These are phyloP conservation scores for Coregonus sp. DNA, from an alignment of 2,797 vertebrate genomes.

Conservation along the genomic window DNA sequence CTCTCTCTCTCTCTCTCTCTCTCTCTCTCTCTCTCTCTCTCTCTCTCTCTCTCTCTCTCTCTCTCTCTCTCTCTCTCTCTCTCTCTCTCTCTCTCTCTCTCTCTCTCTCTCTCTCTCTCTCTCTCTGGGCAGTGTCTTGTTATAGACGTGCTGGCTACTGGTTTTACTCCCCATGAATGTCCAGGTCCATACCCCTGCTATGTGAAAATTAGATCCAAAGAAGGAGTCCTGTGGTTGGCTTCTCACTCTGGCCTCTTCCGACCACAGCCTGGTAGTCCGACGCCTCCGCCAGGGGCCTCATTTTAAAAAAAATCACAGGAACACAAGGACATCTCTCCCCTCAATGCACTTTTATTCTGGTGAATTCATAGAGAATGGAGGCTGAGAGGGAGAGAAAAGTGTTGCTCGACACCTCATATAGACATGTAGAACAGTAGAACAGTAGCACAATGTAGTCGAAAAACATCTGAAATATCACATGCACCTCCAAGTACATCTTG, in stretches of 20 bases:
- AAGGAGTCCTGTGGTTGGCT: conserved; percentile 59
- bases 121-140: conserved; percentile 13
- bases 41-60: no score
- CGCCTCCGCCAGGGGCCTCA: conserved; percentile 61
- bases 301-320: conserved; percentile 61
- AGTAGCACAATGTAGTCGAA: not conserved
- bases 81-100: no score
- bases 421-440: not conserved
- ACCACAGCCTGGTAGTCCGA: conserved; percentile 55
- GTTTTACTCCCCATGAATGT: conserved; percentile 46
- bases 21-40: no score
- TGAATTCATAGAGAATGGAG: conserved; percentile 5
- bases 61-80: no score
- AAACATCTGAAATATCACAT: not conserved
- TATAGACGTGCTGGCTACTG: conserved; percentile 20
- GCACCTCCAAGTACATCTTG: not conserved
- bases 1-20: no score
- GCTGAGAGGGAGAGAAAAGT: not conserved
- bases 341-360: not conserved
- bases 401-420: not conserved
- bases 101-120: conserved; percentile 1
- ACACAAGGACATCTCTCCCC: conserved; percentile 35
- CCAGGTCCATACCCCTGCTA: conserved; percentile 59
- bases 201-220: conserved; percentile 76
- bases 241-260: conserved; percentile 57